A percentile compares a stretch with the other conserved stretches of the same genome.
Evolutionary conservation across 2,797 vertebrate genomes (phyloP).

Genomic region (Todus mexicanus): DNA sequence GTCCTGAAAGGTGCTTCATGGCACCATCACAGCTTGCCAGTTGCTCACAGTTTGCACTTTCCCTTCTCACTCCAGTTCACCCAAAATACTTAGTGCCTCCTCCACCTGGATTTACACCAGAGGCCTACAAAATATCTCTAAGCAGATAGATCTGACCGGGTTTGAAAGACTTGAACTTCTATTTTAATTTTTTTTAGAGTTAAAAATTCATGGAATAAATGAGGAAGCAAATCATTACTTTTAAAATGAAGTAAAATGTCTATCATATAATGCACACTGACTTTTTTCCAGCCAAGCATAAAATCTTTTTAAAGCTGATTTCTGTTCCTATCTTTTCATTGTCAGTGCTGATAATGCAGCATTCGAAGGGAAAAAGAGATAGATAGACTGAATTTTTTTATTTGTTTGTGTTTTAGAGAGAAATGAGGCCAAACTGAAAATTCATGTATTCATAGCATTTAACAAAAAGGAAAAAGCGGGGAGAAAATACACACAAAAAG

Average conservation of each 20-base stretch:
- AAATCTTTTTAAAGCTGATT: slow-evolving; percentile 1
- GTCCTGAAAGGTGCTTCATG: neutral
- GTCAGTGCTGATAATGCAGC: neutral
- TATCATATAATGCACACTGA: neutral
- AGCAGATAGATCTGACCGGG: neutral
- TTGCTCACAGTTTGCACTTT: neutral
- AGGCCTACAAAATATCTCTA: neutral
- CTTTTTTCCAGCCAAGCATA: neutral
- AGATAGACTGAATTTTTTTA: neutral
- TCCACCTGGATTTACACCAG: neutral
- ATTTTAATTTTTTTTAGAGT: neutral
- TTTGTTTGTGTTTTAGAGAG: neutral
- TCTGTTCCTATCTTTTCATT: neutral
- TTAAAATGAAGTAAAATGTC: neutral
- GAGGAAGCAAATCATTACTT: neutral
- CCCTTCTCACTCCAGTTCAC: neutral
- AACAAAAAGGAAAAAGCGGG: neutral
- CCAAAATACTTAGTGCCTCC: neutral
- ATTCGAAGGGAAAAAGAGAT: neutral
- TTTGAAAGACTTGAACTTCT: neutral
- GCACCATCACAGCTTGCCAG: neutral
- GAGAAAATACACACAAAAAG: neutral
- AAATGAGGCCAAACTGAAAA: neutral
- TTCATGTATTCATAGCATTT: neutral
- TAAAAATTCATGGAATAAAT: neutral